Evolutionary conservation across 2,888 invertebrate species (phyloP), one percentile per base, ranked within the genome.

Genomic region (Aquatica leii): DNA sequence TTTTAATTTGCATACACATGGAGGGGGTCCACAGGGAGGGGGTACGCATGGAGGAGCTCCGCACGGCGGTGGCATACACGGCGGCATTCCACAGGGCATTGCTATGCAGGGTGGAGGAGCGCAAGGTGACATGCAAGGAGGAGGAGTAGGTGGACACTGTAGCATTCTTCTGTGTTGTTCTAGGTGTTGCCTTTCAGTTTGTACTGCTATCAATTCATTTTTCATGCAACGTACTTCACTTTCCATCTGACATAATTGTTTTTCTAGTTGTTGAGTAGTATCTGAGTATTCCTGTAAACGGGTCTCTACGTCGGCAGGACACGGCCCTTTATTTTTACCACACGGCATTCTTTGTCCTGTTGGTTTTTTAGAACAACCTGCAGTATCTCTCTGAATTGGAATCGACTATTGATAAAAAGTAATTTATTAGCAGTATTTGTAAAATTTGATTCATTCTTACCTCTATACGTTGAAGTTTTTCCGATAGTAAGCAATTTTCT

Each of bases 201-300:
- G 84, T 1, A 85, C 83, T 17, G 82, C 81, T 2, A 80, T 69
- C 68, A 86, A 71, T 70, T 86, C 85, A 51, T 78, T 77, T 66
- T 85, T 84, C 77, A 90, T 84, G 24, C 82, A 82, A 6, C 82
- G 82, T 0, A 90, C 86, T 74, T 89, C 88, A 2, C 78, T 73
- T 73, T 89, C 89, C 78, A 90, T 85, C 2, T 81, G 83, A 11
- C 80, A 80, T 8, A 90, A 74, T 74, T 88, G 87, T 59, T 86
- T 85, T 72, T 87, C 88, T 66, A 84, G 67, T 59, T 81, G 76
- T 62, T 80, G 82, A 0, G 83, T 84, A 49, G 78, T 83, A 58
- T 81, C 80, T 0, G 80, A 80, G 66, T 82, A 84, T 62, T 79
- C 78, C 14, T 77, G 72, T 3, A 84, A 66, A n/a, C 82, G 78